phyloP scores from a whole-genome alignment of 1,140 invertebrate species.

The Drosophila melanica region DNA sequence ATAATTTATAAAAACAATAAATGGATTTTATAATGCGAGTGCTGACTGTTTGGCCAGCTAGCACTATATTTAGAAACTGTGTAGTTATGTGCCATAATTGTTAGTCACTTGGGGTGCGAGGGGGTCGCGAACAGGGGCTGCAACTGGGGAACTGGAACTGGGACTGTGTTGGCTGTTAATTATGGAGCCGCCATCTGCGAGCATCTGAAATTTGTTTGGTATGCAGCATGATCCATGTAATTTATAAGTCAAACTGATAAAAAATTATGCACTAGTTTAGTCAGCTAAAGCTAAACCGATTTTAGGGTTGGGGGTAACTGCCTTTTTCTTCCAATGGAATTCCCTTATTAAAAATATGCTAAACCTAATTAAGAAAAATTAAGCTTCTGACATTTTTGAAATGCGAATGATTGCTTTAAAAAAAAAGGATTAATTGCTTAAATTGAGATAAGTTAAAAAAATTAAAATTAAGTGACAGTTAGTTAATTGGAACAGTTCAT shows the following conservation, averaged over 20 bases:
- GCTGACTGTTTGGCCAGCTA: conserved; percentile 12
- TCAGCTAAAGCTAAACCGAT: neutral
- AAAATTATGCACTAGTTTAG: conserved; percentile 15
- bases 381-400: no score
- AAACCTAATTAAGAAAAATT: neutral
- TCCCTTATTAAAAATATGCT: conserved; percentile 29
- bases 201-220: conserved; percentile 27
- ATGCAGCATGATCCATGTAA: conserved; percentile 47
- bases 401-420: no score
- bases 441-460: no score
- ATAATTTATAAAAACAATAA: no score
- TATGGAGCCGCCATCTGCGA: conserved; percentile 29
- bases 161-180: conserved; percentile 40
- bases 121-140: neutral
- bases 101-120: conserved; percentile 24
- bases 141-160: neutral
- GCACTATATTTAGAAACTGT: conserved; percentile 45
- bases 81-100: conserved; percentile 44
- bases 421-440: no score
- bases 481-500: no score
- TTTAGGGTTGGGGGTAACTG: conserved; percentile 1
- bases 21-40: neutral
- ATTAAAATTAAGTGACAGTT: no score
- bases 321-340: conserved; percentile 6
- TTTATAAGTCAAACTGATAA: conserved; percentile 38